Conservation (phyloP, 2,113 vertebrate genomes). For the Megaleporinus macrocephalus region DNA sequence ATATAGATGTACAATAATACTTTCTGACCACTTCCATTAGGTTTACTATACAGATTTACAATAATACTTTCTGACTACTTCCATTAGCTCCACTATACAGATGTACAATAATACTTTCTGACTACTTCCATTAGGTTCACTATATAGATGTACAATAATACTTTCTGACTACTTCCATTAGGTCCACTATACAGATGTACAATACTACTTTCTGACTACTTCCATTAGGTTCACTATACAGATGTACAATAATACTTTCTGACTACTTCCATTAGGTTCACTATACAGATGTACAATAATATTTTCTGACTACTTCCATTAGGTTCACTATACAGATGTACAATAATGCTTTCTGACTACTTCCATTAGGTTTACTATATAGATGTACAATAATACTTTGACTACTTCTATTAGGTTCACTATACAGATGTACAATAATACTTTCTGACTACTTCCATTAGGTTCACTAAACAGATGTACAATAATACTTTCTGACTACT, state of each 20-base stretch:
- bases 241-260: no score
- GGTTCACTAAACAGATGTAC: neutral
- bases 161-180: neutral
- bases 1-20: no score
- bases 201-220: neutral
- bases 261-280: neutral
- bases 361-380: neutral
- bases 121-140: neutral
- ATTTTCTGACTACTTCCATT: neutral
- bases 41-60: neutral
- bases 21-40: neutral
- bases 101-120: no score
- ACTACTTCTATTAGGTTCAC: neutral
- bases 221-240: neutral
- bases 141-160: no score
- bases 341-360: neutral
- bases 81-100: neutral
- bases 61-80: neutral
- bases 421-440: no score
- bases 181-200: neutral
- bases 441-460: neutral
- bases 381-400: no score
- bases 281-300: no score
- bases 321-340: neutral
- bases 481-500: neutral